phyloP scores from a whole-genome alignment of 2,113 vertebrate genomes.

The Rafetus swinhoei region DNA sequence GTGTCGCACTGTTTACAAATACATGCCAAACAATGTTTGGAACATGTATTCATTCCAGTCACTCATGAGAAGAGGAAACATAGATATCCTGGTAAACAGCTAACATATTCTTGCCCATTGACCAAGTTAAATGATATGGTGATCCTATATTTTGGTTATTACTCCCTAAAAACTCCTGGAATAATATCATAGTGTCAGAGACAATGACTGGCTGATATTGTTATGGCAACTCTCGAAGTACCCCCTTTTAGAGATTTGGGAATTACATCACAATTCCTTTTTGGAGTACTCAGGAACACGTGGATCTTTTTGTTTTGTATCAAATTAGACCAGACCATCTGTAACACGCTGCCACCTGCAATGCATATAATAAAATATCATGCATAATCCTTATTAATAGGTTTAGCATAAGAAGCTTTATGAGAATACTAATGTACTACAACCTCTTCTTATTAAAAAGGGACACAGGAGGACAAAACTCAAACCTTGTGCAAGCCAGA shows the following conservation, averaged over 20 bases:
- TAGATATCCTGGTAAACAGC: not conserved
- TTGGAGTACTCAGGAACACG: conserved; percentile 47
- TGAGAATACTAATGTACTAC: not conserved
- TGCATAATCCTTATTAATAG: not conserved
- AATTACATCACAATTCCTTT: conserved; percentile 17
- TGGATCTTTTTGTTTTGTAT: conserved; percentile 3
- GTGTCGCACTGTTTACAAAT: not conserved
- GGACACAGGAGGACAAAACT: not conserved
- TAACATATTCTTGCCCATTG: not conserved
- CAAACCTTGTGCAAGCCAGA: not conserved
- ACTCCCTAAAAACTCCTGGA: conserved; percentile 22
- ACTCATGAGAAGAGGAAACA: not conserved
- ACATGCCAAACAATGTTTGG: conserved; percentile 15
- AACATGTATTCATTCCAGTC: not conserved
- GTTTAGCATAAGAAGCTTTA: not conserved
- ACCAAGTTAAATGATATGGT: not conserved
- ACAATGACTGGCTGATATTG: conserved; percentile 63
- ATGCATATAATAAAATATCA: not conserved
- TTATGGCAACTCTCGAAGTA: conserved; percentile 47
- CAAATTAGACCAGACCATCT: not conserved
- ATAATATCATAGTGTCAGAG: conserved; percentile 32
- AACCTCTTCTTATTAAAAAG: not conserved
- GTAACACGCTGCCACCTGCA: not conserved
- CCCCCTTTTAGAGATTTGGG: conserved; percentile 40
- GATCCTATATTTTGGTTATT: conserved; percentile 44